Evolutionary conservation across 2,797 vertebrate species (phyloP).

Genomic region (Crocidura indochinensis): DNA sequence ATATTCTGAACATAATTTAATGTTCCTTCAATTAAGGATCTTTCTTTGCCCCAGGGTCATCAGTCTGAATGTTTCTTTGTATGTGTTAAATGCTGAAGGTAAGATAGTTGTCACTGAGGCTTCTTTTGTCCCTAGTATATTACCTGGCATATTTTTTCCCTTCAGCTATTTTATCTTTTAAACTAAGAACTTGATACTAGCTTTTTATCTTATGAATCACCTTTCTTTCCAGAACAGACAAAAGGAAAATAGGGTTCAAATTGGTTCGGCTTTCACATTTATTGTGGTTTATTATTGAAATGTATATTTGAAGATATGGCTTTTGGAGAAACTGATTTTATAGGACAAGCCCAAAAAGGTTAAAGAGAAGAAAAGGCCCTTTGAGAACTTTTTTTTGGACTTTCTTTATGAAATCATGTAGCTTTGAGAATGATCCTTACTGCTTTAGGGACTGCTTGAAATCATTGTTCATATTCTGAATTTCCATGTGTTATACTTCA

Average conservation of each 20-base stretch:
- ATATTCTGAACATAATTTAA: constrained; percentile 75
- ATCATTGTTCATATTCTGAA: background rate
- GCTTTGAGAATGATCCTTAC: constrained; percentile 44
- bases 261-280: constrained; percentile 69
- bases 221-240: constrained; percentile 71
- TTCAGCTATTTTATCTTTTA: constrained; percentile 48
- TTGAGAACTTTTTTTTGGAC: constrained; percentile 62
- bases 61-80: constrained; percentile 66
- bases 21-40: constrained; percentile 73
- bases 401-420: constrained; percentile 64
- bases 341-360: constrained; percentile 67
- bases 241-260: constrained; percentile 73
- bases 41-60: constrained; percentile 66
- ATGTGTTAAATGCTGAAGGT: constrained; percentile 66
- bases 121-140: constrained; percentile 61
- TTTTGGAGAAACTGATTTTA: constrained; percentile 75
- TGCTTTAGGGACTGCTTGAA: constrained; percentile 27
- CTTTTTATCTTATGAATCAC: constrained; percentile 73
- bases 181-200: constrained; percentile 69
- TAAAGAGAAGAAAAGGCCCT: background rate
- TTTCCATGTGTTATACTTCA: background rate
- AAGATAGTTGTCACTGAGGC: constrained; percentile 59
- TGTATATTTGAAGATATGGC: constrained; percentile 69
- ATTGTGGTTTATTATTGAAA: constrained; percentile 78
- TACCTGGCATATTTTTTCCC: constrained; percentile 64